Evolutionary conservation across 2,797 vertebrate species (phyloP), one percentile per base, ranked within the genome.

Genomic region (Chromobotia macracanthus): DNA sequence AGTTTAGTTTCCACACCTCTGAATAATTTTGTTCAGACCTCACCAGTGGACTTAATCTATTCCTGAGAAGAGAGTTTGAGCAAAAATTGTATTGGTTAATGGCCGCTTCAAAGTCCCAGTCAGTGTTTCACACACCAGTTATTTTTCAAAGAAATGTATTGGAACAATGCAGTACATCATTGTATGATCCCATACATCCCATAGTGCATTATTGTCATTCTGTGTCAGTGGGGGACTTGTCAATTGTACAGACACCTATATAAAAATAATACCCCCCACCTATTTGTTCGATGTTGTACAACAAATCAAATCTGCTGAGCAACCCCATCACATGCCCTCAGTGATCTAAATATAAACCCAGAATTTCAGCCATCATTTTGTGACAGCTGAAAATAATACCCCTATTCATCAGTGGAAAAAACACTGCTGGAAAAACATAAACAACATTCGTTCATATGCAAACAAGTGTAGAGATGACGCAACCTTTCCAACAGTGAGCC

Each of bases 361-460:
- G 80, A 77, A 79, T 82, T 82, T 86, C 82, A 80, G 61, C 60
- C 75, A 82, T 79, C 80, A 82, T 85, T 88, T 90, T 87, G 89
- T 89, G 86, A 92, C 91, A 92, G 89, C 87, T 91, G 90, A 90
- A 89, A 87, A 86, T 89, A 89, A 88, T 86, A 23, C 21, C 82
- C 80, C 82, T 84, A 83, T 88, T 88, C 86, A 87, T 85, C 76
- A 79, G 55, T 64, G 76, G 67, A 71, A 61, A 44, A 70, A 70
- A 70, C 19, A 38, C 68, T 72, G 55, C 65, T 83, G 84, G 84
- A 85, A 85, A 80, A 82, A 74, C 70, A 77, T 75, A 79, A 83
- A 72, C 72, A 72, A 66, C 79, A 73, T 82, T 81, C 31, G 82
- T 69, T 81, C 65, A 67, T 69, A 80, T 79, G 80, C 80, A 82